Percentiles rank a stretch among this genome's conserved stretches.
Evolutionary conservation across 1,140 invertebrate species (phyloP).

Genomic region (Drosophila tsacasi): DNA sequence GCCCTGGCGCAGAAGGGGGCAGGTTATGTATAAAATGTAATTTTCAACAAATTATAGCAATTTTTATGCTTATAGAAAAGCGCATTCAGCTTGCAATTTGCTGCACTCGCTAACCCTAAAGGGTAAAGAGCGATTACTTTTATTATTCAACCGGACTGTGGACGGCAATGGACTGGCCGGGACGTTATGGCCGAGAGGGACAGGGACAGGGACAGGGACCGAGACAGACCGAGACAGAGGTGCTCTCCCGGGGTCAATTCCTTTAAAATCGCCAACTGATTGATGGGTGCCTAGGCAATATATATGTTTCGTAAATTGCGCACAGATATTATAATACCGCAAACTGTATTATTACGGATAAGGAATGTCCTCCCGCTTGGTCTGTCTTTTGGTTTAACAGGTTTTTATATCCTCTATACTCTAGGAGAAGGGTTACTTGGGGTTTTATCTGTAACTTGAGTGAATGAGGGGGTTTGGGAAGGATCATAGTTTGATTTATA

Average conservation of each 20-base stretch:
- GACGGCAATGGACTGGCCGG: slow-evolving; percentile 2
- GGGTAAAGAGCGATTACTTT: slow-evolving; percentile 85
- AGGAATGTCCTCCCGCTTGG: slow-evolving; percentile 54
- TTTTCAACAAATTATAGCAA: slow-evolving; percentile 85
- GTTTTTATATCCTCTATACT: background rate
- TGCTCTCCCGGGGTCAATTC: slow-evolving; percentile 63
- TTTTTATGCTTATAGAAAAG: slow-evolving; percentile 84
- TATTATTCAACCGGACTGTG: slow-evolving; percentile 65
- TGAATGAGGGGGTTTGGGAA: background rate
- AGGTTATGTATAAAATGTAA: slow-evolving; percentile 81
- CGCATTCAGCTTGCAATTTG: slow-evolving; percentile 75
- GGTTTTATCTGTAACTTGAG: background rate
- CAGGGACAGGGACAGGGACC: slow-evolving; percentile 11
- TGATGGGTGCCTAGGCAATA: slow-evolving; percentile 79
- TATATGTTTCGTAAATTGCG: slow-evolving; percentile 65
- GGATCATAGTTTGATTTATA: background rate
- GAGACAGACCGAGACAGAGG: slow-evolving; percentile 16
- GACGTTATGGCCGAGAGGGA: slow-evolving; percentile 43
- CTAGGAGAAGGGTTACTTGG: background rate
- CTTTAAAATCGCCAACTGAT: slow-evolving; percentile 70
- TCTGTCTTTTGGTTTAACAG: background rate
- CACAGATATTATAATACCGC: slow-evolving; percentile 72
- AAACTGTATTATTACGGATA: slow-evolving; percentile 72
- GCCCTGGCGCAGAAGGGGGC: background rate
- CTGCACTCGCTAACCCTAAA: slow-evolving; percentile 80